Evolutionary conservation across 2,888 invertebrate genomes (phyloP).

Genomic region (Luperina testacea): DNA sequence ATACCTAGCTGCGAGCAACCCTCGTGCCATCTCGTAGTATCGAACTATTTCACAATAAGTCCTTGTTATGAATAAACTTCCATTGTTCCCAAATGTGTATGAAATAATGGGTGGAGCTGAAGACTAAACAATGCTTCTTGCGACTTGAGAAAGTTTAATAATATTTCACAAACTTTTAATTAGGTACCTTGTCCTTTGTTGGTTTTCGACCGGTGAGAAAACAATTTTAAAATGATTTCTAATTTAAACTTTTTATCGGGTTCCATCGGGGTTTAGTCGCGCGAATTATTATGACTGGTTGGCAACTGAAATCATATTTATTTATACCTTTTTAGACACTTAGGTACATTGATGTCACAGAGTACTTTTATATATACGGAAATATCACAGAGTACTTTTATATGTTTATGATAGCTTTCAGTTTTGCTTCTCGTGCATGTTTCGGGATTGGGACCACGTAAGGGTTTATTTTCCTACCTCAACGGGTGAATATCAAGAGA

Average conservation of each 20-base stretch:
- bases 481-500: not conserved
- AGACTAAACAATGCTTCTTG: conserved; percentile 47
- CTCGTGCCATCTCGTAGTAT: conserved; percentile 25
- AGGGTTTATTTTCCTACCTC: not conserved
- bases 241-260: conserved; percentile 68
- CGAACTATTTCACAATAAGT: conserved; percentile 31
- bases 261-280: conserved; percentile 55
- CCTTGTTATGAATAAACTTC: conserved; percentile 40
- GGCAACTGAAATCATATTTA: conserved; percentile 4
- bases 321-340: not conserved
- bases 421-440: not conserved
- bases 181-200: conserved; percentile 68
- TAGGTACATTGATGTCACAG: conserved; percentile 7
- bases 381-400: too few relatives aligned
- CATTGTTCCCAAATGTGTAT: conserved; percentile 41
- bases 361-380: too few relatives aligned
- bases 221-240: conserved; percentile 64
- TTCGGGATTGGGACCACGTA: not conserved
- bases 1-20: conserved; percentile 37
- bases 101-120: conserved; percentile 34
- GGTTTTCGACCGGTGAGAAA: conserved; percentile 59
- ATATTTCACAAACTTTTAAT: conserved; percentile 73
- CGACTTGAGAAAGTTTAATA: conserved; percentile 63
- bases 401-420: not conserved
- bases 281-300: conserved; percentile 37